A percentile compares a stretch with the other conserved stretches of the same genome.
phyloP scores from a whole-genome alignment of 2,888 invertebrate species.

The Sialis lutaria region DNA sequence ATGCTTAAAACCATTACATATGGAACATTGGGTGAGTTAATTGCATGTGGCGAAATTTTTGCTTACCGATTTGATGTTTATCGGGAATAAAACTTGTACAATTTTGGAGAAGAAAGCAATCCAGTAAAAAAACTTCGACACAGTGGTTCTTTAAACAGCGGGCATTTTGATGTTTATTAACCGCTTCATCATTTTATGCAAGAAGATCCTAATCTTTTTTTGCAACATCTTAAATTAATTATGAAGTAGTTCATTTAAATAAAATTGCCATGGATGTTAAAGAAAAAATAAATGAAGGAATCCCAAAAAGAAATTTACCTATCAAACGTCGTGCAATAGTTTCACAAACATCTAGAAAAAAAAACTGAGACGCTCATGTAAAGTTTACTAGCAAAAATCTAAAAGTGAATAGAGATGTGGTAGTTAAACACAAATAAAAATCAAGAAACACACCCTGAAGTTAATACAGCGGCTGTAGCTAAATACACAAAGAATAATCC shows the following conservation, averaged over 20 bases:
- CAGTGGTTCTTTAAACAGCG: background rate
- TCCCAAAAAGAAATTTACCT: background rate
- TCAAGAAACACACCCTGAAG: background rate
- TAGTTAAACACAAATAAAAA: background rate
- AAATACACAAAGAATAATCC: background rate
- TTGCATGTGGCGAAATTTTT: background rate
- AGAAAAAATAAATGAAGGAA: background rate
- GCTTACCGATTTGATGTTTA: background rate
- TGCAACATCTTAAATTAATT: background rate
- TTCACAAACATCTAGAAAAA: background rate
- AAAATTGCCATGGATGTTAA: background rate
- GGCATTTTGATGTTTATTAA: background rate
- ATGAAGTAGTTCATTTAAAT: background rate
- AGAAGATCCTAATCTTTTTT: background rate
- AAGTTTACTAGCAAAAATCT: background rate
- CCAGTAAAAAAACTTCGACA: background rate
- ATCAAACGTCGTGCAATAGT: background rate
- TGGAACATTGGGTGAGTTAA: background rate
- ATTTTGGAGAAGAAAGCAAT: background rate
- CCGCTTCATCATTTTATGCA: background rate
- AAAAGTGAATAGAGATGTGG: background rate
- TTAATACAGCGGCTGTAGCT: background rate
- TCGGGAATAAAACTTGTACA: background rate
- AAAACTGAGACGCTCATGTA: background rate
- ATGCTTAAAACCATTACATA: background rate